Conservation (phyloP, 2,113 vertebrate species). For the Scomber scombrus region DNA sequence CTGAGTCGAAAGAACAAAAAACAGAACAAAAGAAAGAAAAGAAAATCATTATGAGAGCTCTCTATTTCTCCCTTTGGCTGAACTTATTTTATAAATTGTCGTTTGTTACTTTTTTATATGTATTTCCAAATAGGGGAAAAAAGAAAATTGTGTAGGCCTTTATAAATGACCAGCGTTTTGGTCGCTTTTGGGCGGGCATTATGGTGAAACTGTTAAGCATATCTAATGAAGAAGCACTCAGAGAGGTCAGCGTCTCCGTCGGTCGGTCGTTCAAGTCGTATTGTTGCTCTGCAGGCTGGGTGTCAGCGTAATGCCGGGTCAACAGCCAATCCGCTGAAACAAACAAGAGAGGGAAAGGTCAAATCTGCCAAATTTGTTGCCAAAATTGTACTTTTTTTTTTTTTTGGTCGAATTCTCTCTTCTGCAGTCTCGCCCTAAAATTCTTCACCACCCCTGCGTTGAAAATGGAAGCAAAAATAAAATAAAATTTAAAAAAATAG, state of each 20-base stretch:
- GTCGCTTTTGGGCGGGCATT: constrained; percentile 71
- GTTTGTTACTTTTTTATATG: constrained; percentile 83
- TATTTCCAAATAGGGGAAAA: constrained; percentile 60
- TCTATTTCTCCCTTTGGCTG: constrained; percentile 51
- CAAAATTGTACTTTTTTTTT: constrained; percentile 72
- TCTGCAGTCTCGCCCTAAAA: constrained; percentile 29
- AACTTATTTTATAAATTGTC: constrained; percentile 77
- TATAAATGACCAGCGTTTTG: constrained; percentile 52
- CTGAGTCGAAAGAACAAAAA: constrained; percentile 68
- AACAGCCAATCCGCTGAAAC: constrained; percentile 41
- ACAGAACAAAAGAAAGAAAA: constrained; percentile 31
- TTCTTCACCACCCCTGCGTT: constrained; percentile 5
- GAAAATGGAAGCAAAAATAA: constrained; percentile 39
- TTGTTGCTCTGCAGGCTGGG: constrained; percentile 16
- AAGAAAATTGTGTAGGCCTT: constrained; percentile 67
- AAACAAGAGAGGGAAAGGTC: constrained; percentile 51
- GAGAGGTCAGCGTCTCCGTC: constrained; percentile 36
- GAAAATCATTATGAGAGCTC: constrained; percentile 12
- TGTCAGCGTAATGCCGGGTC: constrained; percentile 38
- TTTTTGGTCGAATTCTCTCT: constrained; percentile 36
- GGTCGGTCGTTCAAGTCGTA: background rate
- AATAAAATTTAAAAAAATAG: background rate
- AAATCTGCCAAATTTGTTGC: constrained; percentile 83
- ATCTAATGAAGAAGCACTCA: constrained; percentile 85
- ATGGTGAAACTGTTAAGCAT: constrained; percentile 79